phyloP scores from a whole-genome alignment of 2,888 invertebrate genomes.

The Trimorus sp. region DNA sequence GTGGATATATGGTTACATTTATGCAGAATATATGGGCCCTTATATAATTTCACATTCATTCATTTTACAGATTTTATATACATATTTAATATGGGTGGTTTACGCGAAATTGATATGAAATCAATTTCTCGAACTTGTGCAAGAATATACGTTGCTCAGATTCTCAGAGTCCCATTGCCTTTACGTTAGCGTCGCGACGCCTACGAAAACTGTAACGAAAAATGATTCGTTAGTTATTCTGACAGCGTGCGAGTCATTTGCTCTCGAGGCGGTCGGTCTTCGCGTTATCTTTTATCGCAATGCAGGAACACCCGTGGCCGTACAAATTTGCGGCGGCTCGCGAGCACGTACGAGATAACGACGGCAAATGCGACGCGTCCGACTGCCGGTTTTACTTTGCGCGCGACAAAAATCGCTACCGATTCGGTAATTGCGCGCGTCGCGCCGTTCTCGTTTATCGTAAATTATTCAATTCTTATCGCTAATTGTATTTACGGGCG shows the following conservation, averaged over 20 bases:
- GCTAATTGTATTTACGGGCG: constrained; percentile 3
- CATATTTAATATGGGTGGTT: too few relatives aligned
- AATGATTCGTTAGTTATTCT: constrained; percentile 43
- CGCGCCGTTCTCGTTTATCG: constrained; percentile 4
- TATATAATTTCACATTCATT: too few relatives aligned
- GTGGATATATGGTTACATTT: too few relatives aligned
- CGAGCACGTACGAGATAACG: constrained; percentile 65
- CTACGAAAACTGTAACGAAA: not conserved
- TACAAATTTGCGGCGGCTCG: constrained; percentile 65
- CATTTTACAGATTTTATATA: too few relatives aligned
- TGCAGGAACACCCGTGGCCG: constrained; percentile 54
- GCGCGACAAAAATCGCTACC: constrained; percentile 22
- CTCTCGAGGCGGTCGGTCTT: constrained; percentile 38
- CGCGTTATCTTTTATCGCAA: constrained; percentile 65
- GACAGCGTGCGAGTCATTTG: constrained; percentile 54
- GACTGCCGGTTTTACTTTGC: constrained; percentile 47
- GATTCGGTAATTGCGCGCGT: constrained; percentile 34
- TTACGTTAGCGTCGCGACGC: too few relatives aligned
- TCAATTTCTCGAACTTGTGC: too few relatives aligned
- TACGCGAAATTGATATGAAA: too few relatives aligned
- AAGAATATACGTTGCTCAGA: too few relatives aligned
- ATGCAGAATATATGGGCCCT: too few relatives aligned
- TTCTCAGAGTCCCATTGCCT: too few relatives aligned
- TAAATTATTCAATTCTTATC: constrained; percentile 22
- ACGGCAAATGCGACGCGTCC: constrained; percentile 43